Percentiles rank a stretch among this genome's conserved stretches.
Conservation (phyloP, 2,888 invertebrate genomes). For the Cephus sareptanus region DNA sequence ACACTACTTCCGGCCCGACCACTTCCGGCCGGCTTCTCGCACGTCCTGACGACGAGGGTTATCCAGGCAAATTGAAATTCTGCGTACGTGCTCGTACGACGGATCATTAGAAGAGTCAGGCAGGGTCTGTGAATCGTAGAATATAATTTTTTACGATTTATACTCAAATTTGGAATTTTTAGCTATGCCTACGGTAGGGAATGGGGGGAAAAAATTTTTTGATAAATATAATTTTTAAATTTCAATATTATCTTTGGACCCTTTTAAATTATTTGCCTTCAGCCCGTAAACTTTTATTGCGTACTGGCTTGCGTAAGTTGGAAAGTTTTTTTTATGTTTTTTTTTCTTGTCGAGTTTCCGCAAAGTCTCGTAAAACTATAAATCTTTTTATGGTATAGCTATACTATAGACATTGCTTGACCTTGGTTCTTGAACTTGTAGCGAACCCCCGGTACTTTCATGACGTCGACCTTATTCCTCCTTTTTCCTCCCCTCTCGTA, state of each 20-base stretch:
- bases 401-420: conserved; percentile 24
- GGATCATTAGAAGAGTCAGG: not conserved
- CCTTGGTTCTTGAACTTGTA: conserved; percentile 40
- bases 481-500: conserved; percentile 5
- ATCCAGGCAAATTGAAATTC: not conserved
- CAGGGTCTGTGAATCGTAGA: not conserved
- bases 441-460: conserved; percentile 13
- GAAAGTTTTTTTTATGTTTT: conserved; percentile 13
- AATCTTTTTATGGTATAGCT: conserved; percentile 17
- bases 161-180: not conserved
- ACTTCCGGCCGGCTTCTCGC: conserved; percentile 29
- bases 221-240: not conserved
- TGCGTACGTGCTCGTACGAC: not conserved
- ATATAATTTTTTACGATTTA: not conserved
- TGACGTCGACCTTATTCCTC: conserved; percentile 11
- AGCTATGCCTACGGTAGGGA: not conserved
- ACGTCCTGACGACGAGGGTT: not conserved
- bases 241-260: not conserved
- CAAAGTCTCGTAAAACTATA: conserved; percentile 16
- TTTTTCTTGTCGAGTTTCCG: not conserved
- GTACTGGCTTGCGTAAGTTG: not conserved
- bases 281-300: not conserved
- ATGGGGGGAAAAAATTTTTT: not conserved
- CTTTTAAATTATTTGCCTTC: too few relatives aligned
- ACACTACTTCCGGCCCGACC: conserved; percentile 31